A percentile compares a stretch with the other conserved stretches of the same genome.
Evolutionary conservation across 2,113 vertebrate species (phyloP).

Genomic region (Antigone vipio): DNA sequence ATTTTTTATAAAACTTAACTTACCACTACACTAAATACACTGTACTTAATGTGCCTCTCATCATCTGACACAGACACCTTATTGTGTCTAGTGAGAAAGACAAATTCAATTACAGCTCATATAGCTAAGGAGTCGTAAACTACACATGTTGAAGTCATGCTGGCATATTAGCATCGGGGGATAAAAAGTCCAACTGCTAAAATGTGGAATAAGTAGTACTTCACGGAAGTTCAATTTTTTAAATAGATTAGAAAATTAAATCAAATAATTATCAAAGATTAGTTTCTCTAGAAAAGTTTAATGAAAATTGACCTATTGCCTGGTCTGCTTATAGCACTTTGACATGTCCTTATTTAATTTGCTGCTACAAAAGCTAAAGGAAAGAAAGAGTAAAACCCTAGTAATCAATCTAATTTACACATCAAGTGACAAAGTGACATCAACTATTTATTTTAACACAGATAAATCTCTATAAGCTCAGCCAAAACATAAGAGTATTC

Average conservation of each 20-base stretch:
- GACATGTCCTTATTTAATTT: neutral
- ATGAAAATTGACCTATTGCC: neutral
- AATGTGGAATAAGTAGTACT: neutral
- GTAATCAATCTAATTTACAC: neutral
- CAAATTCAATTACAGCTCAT: neutral
- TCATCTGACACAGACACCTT: neutral
- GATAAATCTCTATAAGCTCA: neutral
- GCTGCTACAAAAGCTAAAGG: neutral
- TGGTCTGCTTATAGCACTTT: neutral
- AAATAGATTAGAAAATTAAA: neutral
- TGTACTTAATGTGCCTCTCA: neutral
- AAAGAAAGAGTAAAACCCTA: neutral
- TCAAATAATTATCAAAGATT: neutral
- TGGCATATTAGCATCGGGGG: neutral
- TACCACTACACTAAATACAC: neutral
- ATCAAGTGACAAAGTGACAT: neutral
- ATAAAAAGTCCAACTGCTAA: neutral
- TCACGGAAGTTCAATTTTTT: neutral
- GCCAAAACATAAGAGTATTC: neutral
- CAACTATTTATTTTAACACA: neutral
- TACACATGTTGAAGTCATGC: neutral
- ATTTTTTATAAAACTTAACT: neutral
- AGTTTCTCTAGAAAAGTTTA: neutral
- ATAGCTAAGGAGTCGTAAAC: neutral
- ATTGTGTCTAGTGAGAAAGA: neutral